A percentile compares a stretch with the other conserved stretches of the same genome.
Evolutionary conservation across 1,140 invertebrate genomes (phyloP).

Genomic region (Pogonognathellus flavescens): DNA sequence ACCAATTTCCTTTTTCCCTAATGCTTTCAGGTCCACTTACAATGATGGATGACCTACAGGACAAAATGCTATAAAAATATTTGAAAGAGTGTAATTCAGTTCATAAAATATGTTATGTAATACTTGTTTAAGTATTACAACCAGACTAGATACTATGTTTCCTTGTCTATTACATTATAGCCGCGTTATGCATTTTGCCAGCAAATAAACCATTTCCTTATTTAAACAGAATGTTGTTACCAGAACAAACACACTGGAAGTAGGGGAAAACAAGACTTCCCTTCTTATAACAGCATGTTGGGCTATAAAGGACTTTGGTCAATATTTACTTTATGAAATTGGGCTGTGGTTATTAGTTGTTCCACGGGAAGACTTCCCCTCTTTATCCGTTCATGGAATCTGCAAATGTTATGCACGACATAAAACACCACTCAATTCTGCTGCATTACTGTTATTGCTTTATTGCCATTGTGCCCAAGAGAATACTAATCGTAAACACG

Average conservation of each 20-base stretch:
- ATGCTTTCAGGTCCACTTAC: background rate
- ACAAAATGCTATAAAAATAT: constrained; percentile 24
- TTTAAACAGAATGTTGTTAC: constrained; percentile 3
- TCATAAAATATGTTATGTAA: background rate
- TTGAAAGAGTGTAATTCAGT: constrained; percentile 32
- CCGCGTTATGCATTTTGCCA: background rate
- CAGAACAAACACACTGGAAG: constrained; percentile 22
- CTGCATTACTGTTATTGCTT: background rate
- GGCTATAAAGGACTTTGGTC: constrained; percentile 42
- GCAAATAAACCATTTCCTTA: constrained; percentile 16
- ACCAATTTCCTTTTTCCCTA: constrained; percentile 32
- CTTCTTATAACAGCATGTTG: background rate
- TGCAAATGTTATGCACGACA: constrained; percentile 32
- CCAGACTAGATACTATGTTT: background rate
- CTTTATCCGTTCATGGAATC: background rate
- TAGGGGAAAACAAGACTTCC: background rate
- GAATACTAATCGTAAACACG: background rate
- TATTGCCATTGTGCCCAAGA: background rate
- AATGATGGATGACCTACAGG: constrained; percentile 44
- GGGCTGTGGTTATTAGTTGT: constrained; percentile 19
- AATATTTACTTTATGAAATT: constrained; percentile 48
- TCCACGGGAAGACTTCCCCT: constrained; percentile 5
- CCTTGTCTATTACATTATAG: background rate
- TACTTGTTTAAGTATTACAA: background rate
- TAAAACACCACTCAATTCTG: background rate